phyloP scores from a whole-genome alignment of 2,888 invertebrate genomes.

The Lasioglossum villosulum region DNA sequence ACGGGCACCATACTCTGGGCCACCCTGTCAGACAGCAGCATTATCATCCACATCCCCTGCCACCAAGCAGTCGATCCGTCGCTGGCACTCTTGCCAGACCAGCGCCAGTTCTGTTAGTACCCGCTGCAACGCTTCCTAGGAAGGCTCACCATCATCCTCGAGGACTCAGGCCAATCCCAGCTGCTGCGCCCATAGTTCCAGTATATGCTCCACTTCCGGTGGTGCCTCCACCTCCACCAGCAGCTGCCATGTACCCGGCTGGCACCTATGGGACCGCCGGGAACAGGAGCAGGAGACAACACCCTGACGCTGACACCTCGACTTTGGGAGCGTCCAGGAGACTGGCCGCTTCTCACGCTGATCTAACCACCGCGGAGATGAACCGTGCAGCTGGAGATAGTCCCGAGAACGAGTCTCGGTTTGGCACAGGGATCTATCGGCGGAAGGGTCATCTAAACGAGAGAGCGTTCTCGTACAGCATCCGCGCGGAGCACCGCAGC shows the following conservation, averaged over 20 bases:
- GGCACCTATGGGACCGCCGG: conserved; percentile 86
- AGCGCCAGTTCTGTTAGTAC: conserved; percentile 85
- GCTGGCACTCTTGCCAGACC: conserved; percentile 82
- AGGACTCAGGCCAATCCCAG: conserved; percentile 82
- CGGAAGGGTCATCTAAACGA: conserved; percentile 97
- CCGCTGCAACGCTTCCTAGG: conserved; percentile 85
- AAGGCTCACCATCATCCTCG: conserved; percentile 82
- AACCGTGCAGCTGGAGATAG: conserved; percentile 72
- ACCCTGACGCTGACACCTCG: conserved; percentile 72
- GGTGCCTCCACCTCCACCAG: conserved; percentile 87
- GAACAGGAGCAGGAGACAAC: conserved; percentile 80
- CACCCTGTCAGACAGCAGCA: conserved; percentile 81
- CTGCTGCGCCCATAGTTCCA: conserved; percentile 85
- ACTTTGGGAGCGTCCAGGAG: conserved; percentile 77
- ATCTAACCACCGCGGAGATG: conserved; percentile 74
- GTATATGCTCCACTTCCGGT: conserved; percentile 85
- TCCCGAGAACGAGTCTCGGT: conserved; percentile 86
- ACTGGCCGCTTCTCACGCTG: conserved; percentile 81
- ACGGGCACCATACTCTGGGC: conserved; percentile 82
- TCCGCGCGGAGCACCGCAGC: conserved; percentile 96
- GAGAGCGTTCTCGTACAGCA: conserved; percentile 96
- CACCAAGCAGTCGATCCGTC: conserved; percentile 80
- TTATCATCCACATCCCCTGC: conserved; percentile 79
- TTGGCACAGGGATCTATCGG: conserved; percentile 94
- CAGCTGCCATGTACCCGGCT: conserved; percentile 86